These are phyloP conservation scores for Eublepharis macularius DNA, from an alignment of 2,113 vertebrate genomes.

Conservation along the genomic window DNA sequence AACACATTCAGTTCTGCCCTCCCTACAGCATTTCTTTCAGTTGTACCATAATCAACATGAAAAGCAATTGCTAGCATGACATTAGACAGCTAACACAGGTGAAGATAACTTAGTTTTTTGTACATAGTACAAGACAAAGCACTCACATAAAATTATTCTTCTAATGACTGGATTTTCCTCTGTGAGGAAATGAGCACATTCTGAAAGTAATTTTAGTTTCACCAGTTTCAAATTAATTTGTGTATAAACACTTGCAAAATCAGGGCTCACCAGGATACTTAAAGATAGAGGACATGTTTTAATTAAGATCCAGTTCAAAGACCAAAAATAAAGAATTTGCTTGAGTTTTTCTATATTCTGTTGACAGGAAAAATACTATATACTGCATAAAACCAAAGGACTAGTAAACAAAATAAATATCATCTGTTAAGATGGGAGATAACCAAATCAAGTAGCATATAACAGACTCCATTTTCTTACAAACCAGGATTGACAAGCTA, in stretches of 20 bases:
- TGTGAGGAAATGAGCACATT: background rate
- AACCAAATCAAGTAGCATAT: background rate
- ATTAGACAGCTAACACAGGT: background rate
- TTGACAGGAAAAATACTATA: background rate
- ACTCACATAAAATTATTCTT: background rate
- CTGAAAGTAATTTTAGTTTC: background rate
- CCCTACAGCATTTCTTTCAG: background rate
- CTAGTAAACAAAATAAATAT: background rate
- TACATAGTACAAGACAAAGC: background rate
- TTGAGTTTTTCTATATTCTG: background rate
- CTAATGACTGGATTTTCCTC: background rate
- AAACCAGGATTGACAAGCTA: background rate
- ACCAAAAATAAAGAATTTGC: background rate
- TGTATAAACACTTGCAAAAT: background rate
- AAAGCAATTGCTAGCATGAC: background rate
- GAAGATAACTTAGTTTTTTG: background rate
- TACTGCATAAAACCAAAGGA: background rate
- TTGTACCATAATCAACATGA: background rate
- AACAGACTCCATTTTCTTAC: background rate
- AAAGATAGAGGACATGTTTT: background rate
- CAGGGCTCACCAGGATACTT: background rate
- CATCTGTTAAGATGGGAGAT: background rate
- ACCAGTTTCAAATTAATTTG: background rate
- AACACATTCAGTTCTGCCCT: background rate
- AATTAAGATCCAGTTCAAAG: background rate